Evolutionary conservation across 2,113 vertebrate species (phyloP).

Genomic region (Cryptomyrus ogoouensis): DNA sequence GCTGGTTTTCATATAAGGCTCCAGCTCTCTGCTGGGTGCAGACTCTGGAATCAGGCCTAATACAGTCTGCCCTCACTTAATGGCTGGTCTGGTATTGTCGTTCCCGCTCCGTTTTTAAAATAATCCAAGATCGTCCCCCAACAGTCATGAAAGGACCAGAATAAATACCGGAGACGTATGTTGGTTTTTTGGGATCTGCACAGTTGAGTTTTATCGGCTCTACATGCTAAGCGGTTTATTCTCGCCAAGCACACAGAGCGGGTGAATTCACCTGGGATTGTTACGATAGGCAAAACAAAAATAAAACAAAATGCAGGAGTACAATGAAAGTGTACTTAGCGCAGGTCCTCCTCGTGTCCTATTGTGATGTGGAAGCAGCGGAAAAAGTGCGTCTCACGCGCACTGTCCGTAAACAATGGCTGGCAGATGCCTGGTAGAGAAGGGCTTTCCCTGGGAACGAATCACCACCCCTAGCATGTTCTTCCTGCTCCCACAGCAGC

Average conservation of each 20-base stretch:
- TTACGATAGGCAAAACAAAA: background rate
- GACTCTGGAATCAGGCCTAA: slow-evolving; percentile 58
- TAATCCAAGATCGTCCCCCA: slow-evolving; percentile 52
- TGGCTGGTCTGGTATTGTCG: slow-evolving; percentile 63
- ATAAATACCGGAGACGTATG: slow-evolving; percentile 52
- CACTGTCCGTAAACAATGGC: slow-evolving; percentile 56
- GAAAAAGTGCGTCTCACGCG: slow-evolving; percentile 42
- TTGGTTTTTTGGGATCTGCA: slow-evolving; percentile 45
- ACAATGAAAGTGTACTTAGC: slow-evolving; percentile 49
- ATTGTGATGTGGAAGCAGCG: slow-evolving; percentile 57
- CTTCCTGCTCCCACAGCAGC: slow-evolving; percentile 61
- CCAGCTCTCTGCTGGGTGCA: slow-evolving; percentile 57
- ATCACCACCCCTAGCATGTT: slow-evolving; percentile 60
- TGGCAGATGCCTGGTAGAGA: slow-evolving; percentile 33
- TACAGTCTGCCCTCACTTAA: slow-evolving; percentile 57
- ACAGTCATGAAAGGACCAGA: slow-evolving; percentile 43
- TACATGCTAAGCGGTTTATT: slow-evolving; percentile 37
- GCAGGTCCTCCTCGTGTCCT: slow-evolving; percentile 45
- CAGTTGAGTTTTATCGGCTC: slow-evolving; percentile 49
- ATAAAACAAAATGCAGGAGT: slow-evolving; percentile 37
- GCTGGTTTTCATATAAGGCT: slow-evolving; percentile 69
- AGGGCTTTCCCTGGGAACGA: slow-evolving; percentile 49
- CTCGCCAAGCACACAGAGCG: slow-evolving; percentile 43
- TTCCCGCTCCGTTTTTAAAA: slow-evolving; percentile 48
- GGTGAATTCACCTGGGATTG: background rate